Evolutionary conservation across 1,140 invertebrate species (phyloP).

Genomic region (Chelonus insularis): DNA sequence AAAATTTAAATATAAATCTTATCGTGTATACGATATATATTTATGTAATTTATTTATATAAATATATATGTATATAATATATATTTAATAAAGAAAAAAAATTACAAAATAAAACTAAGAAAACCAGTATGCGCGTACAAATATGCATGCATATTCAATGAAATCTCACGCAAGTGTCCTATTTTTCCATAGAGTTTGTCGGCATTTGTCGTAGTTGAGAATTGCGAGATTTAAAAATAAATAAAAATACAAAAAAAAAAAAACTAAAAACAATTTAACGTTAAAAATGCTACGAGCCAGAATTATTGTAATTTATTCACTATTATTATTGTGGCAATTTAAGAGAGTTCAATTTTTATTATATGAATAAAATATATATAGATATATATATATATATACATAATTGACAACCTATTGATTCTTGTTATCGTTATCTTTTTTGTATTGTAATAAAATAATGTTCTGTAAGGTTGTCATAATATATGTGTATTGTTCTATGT

Average conservation of each 20-base stretch:
- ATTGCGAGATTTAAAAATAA: background rate
- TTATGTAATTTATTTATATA: conserved; percentile 24
- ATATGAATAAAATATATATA: background rate
- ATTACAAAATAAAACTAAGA: background rate
- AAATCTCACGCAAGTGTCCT: conserved; percentile 51
- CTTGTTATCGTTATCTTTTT: conserved; percentile 13
- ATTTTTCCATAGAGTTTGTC: conserved; percentile 48
- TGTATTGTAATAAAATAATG: background rate
- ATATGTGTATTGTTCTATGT: too few species aligned
- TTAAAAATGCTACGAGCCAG: background rate
- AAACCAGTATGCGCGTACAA: conserved; percentile 22
- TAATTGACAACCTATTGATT: conserved; percentile 6
- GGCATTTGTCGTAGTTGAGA: conserved; percentile 25
- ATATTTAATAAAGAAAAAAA: background rate
- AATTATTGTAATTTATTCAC: background rate
- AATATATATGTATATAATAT: conserved; percentile 16
- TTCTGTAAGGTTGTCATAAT: background rate
- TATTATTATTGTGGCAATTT: conserved; percentile 7
- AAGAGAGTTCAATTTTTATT: background rate
- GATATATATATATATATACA: background rate
- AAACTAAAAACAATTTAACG: background rate
- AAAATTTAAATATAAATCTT: conserved; percentile 15
- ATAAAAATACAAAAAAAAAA: conserved; percentile 2
- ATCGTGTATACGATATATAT: conserved; percentile 25
- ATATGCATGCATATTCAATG: conserved; percentile 48